A percentile compares a stretch with the other conserved stretches of the same genome.
phyloP scores from a whole-genome alignment of 2,888 invertebrate species.

The Agrotis exclamationis region DNA sequence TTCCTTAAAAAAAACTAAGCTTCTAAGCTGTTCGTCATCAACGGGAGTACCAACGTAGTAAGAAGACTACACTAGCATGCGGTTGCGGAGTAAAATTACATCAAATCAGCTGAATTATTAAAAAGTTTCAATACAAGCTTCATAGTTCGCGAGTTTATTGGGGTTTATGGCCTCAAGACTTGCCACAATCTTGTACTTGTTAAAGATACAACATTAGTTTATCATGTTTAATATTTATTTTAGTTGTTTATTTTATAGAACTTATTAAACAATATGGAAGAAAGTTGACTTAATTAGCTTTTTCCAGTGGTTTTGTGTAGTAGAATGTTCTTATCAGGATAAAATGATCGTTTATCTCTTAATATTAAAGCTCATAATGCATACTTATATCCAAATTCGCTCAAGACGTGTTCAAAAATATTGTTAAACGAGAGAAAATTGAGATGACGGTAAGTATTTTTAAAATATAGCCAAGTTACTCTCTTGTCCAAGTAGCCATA shows the following conservation, averaged over 20 bases:
- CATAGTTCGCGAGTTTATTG: slow-evolving; percentile 59
- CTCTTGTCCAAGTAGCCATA: neutral
- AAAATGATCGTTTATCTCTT: too few relatives aligned
- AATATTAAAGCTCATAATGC: too few relatives aligned
- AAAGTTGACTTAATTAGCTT: too few relatives aligned
- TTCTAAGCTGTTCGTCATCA: slow-evolving; percentile 58
- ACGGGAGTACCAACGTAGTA: slow-evolving; percentile 60
- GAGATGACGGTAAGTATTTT: neutral
- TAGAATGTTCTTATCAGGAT: too few relatives aligned
- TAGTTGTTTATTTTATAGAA: neutral
- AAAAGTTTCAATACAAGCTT: slow-evolving; percentile 72
- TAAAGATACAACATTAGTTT: slow-evolving; percentile 13
- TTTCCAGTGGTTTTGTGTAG: too few relatives aligned
- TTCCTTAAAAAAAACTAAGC: neutral
- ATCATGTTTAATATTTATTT: slow-evolving; percentile 8
- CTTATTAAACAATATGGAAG: too few relatives aligned
- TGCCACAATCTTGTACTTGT: slow-evolving; percentile 30
- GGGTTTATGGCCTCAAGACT: slow-evolving; percentile 44
- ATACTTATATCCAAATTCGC: too few relatives aligned
- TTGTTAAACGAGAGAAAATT: too few relatives aligned
- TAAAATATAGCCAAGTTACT: neutral
- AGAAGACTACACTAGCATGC: slow-evolving; percentile 76
- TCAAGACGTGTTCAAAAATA: too few relatives aligned
- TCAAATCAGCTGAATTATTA: slow-evolving; percentile 86
- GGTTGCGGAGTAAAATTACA: slow-evolving; percentile 85